phyloP scores from a whole-genome alignment of 2,888 invertebrate species.

The Sinohyriopsis cumingii region DNA sequence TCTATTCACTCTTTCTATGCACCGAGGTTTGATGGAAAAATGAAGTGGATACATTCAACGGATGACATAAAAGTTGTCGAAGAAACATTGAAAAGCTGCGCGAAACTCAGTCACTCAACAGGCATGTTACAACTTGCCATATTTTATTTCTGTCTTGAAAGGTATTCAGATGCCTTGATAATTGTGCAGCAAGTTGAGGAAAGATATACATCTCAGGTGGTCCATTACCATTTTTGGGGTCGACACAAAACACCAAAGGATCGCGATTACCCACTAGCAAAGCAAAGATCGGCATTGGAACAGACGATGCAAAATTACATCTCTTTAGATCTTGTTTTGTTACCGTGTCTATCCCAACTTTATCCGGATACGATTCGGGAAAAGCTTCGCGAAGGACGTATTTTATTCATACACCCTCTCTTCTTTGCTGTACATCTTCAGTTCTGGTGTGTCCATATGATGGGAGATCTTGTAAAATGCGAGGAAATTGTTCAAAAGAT shows the following conservation, averaged over 20 bases:
- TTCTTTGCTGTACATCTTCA: not conserved
- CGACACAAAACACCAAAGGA: conserved; percentile 4
- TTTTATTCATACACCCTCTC: conserved; percentile 5
- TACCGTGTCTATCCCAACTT: not conserved
- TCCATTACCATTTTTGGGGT: conserved; percentile 7
- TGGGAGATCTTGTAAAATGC: not conserved
- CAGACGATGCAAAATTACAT: conserved; percentile 5
- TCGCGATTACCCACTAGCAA: not conserved
- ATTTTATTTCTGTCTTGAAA: not conserved
- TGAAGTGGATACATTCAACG: too few relatives aligned
- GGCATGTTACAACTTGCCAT: not conserved
- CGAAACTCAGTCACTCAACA: too few relatives aligned
- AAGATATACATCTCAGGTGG: not conserved
- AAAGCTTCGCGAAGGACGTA: not conserved
- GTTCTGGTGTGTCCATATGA: not conserved
- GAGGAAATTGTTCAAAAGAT: too few relatives aligned
- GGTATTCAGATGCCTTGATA: not conserved
- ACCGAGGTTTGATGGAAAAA: too few relatives aligned
- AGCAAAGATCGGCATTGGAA: not conserved
- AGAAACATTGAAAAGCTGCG: too few relatives aligned
- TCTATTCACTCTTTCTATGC: too few relatives aligned
- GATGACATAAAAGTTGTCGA: too few relatives aligned
- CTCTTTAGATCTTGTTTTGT: conserved; percentile 3
- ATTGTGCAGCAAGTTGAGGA: not conserved
- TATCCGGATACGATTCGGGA: conserved; percentile 3